Evolutionary conservation across 2,797 vertebrate genomes (phyloP).

Genomic region (Calcarius lapponicus): DNA sequence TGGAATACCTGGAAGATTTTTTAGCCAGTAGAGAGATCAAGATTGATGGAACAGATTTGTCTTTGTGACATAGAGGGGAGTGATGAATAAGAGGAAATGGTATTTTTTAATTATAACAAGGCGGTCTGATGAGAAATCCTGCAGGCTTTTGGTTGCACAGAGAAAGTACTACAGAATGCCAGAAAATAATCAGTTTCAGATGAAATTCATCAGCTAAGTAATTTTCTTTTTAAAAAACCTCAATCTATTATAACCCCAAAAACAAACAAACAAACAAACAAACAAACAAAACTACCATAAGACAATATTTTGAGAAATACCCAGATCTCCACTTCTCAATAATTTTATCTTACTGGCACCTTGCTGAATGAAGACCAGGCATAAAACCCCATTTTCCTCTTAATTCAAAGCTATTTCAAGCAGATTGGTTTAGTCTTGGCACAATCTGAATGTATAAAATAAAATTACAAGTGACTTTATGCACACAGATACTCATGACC

Average conservation of each 20-base stretch:
- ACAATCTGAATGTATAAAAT: background rate
- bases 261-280: background rate
- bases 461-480: background rate
- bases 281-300: background rate
- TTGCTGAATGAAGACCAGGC: background rate
- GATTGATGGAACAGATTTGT: slow-evolving; percentile 22
- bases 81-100: slow-evolving; percentile 9
- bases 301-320: background rate
- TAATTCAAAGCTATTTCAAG: background rate
- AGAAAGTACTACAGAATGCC: background rate
- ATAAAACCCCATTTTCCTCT: background rate
- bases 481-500: background rate
- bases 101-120: slow-evolving; percentile 25
- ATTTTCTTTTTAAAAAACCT: background rate
- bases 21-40: background rate
- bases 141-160: background rate
- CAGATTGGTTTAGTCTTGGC: background rate
- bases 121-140: background rate
- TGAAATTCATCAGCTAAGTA: background rate
- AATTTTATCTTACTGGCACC: background rate
- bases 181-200: background rate
- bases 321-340: background rate
- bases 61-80: background rate
- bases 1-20: background rate
- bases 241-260: background rate